Conservation (phyloP, 2,797 vertebrate species). For the Peromyscus attwateri region DNA sequence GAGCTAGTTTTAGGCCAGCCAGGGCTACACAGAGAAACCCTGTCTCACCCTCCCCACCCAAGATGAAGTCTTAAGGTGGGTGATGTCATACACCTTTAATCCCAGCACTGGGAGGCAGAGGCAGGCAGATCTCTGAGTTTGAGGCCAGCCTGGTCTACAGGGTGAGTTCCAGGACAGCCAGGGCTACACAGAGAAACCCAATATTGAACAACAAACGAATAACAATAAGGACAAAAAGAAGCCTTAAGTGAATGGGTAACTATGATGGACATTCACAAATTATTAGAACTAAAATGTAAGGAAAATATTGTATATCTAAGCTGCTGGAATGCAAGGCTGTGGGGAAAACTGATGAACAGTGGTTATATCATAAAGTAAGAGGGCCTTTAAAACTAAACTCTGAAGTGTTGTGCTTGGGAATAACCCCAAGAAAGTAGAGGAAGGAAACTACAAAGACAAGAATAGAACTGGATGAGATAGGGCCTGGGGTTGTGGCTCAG, state of each 20-base stretch:
- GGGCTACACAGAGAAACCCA: background rate
- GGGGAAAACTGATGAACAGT: background rate
- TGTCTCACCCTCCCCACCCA: background rate
- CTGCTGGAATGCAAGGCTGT: too few relatives aligned
- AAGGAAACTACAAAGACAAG: conserved; percentile 59
- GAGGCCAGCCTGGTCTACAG: background rate
- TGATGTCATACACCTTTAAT: too few relatives aligned
- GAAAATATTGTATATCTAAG: background rate
- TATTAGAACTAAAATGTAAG: background rate
- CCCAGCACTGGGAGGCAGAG: background rate
- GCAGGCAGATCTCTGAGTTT: background rate
- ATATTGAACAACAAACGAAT: background rate
- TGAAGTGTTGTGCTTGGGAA: background rate
- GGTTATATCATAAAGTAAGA: background rate
- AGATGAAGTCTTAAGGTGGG: too few relatives aligned
- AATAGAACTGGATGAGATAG: background rate
- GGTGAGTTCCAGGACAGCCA: background rate
- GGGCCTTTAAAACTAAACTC: conserved; percentile 42
- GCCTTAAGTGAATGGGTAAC: background rate
- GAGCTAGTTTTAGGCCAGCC: background rate
- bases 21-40: background rate
- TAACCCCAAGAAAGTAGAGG: conserved; percentile 35
- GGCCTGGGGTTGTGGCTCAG: background rate
- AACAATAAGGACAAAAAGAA: background rate
- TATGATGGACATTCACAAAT: rapidly evolving